Evolutionary conservation across 2,888 invertebrate genomes (phyloP).

Genomic region (Acanthosepion esculentum): DNA sequence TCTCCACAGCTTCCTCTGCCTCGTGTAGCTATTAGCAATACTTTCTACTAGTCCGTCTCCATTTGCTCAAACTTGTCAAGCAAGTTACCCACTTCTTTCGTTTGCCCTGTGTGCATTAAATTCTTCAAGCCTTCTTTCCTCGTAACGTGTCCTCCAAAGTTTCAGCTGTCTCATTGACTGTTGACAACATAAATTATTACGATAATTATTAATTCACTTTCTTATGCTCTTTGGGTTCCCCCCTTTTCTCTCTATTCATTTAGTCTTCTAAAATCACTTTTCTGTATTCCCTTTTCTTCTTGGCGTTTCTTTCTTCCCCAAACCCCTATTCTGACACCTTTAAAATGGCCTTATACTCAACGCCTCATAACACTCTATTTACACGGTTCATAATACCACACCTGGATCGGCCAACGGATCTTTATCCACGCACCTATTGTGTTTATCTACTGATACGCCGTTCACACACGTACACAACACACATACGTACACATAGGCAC

Average conservation of each 20-base stretch:
- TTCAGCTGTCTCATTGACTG: too few species aligned
- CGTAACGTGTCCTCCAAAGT: too few species aligned
- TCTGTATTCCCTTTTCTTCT: neutral
- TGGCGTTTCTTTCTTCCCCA: neutral
- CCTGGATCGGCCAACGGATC: neutral
- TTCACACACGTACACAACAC: neutral
- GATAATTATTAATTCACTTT: neutral
- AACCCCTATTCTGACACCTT: neutral
- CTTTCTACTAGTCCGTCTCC: too few species aligned
- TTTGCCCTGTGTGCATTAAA: too few species aligned
- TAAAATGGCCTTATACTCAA: neutral
- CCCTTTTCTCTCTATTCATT: neutral
- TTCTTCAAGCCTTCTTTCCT: too few species aligned
- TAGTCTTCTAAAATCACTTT: neutral
- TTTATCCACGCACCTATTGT: neutral
- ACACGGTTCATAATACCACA: slow-evolving; percentile 12
- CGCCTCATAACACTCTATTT: neutral
- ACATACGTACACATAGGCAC: neutral
- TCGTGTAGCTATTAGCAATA: too few species aligned
- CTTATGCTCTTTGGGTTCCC: neutral
- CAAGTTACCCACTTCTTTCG: too few species aligned
- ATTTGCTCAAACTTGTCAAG: too few species aligned
- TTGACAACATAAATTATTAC: too few species aligned
- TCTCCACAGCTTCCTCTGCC: too few species aligned
- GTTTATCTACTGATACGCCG: neutral